A percentile compares a stretch with the other conserved stretches of the same genome.
phyloP scores from a whole-genome alignment of 2,113 vertebrate species.

The Lepus americanus region DNA sequence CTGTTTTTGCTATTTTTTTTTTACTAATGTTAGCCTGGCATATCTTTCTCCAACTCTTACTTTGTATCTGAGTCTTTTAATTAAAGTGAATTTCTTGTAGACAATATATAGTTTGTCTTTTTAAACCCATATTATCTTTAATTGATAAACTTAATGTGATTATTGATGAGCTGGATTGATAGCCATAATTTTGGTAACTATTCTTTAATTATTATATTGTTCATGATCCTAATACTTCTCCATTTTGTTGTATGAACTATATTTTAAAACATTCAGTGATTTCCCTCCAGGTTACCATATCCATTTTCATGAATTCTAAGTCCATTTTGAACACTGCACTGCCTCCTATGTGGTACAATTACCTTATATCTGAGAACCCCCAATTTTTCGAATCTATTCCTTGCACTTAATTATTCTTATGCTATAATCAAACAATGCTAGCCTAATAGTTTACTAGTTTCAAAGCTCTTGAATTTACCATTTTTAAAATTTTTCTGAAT shows the following conservation, averaged over 20 bases:
- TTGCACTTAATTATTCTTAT: background rate
- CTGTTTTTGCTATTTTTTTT: too few relatives aligned
- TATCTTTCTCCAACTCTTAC: background rate
- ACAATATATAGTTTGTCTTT: background rate
- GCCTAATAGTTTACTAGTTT: background rate
- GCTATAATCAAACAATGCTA: background rate
- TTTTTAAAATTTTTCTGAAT: background rate
- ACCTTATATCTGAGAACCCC: background rate
- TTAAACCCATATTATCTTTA: background rate
- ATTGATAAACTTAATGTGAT: background rate
- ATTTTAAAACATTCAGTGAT: background rate
- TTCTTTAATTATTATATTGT: too few relatives aligned
- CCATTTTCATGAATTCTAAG: background rate
- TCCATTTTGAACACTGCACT: background rate
- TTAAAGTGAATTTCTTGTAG: background rate
- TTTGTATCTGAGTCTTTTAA: background rate
- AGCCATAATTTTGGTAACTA: too few relatives aligned
- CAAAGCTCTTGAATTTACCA: background rate
- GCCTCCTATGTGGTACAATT: background rate
- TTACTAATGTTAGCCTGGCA: too few relatives aligned
- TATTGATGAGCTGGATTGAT: background rate
- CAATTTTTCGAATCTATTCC: background rate
- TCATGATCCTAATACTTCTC: background rate
- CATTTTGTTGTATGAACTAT: background rate
- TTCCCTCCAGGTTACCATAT: background rate